Conservation (phyloP, 2,888 invertebrate species). For the Patella ulyssiponensis region DNA sequence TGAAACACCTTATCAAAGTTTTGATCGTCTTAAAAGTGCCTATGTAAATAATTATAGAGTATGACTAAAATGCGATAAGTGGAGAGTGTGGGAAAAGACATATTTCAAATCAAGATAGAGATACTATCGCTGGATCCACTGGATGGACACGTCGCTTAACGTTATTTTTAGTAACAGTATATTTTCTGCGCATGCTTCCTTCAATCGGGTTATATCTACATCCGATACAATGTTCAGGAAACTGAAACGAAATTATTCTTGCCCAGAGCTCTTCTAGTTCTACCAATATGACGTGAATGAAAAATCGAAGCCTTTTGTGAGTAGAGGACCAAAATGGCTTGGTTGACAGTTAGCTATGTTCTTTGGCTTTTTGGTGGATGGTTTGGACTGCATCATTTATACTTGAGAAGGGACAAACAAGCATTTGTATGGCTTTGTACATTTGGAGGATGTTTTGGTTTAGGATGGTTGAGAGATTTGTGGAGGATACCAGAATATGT, state of each 20-base stretch:
- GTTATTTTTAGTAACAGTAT: background rate
- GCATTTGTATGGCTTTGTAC: slow-evolving; percentile 93
- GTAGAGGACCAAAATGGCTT: slow-evolving; percentile 56
- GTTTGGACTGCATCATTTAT: slow-evolving; percentile 92
- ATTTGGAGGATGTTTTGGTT: slow-evolving; percentile 82
- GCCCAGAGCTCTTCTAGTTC: background rate
- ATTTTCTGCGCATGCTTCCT: slow-evolving; percentile 30
- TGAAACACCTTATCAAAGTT: no score
- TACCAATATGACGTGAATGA: background rate
- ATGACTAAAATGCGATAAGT: slow-evolving; percentile 26
- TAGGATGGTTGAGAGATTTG: slow-evolving; percentile 90
- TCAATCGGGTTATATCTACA: no score
- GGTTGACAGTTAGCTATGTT: slow-evolving; percentile 81
- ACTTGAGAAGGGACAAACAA: slow-evolving; percentile 88
- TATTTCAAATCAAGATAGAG: slow-evolving; percentile 31
- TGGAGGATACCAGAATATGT: slow-evolving; percentile 89
- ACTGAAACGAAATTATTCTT: background rate
- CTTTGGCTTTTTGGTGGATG: slow-evolving; percentile 90
- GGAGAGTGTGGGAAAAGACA: no score
- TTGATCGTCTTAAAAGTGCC: no score
- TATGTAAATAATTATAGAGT: slow-evolving; percentile 8
- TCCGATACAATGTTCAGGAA: no score
- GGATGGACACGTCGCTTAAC: slow-evolving; percentile 13
- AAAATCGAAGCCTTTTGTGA: background rate
- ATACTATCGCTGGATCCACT: slow-evolving; percentile 18